Base-by-base conservation (phyloP, 2,888 invertebrate species). In the Euplagia quadripunctaria region DNA sequence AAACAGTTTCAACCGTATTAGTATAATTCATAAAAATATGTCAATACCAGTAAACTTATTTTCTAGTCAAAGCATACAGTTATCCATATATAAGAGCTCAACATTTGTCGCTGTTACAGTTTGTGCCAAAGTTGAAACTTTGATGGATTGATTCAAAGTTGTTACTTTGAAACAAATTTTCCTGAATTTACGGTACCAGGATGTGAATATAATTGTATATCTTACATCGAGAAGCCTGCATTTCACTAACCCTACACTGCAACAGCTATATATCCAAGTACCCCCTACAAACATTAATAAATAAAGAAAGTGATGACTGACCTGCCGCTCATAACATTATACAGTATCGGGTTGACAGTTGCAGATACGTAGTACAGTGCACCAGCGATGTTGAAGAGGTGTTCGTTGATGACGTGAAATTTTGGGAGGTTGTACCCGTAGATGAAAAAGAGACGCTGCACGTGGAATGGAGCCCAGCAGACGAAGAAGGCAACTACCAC, bases 391-490 rank as follows among this genome's bases (percentile, higher is more conserved):
- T 97, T 97, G 93, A 97, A 98, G 75, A 98, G 96, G 96, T 97
- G 97, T 83, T 98, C 97, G 88, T 98, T 98, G 87, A 98, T 96
- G 74, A 90, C 84, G 87, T 96, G 96, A 91, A 97, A 97, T 86
- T 97, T 96, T 0, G 96, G 94, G 81, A 96, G 95, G 14, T 96
- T 90, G 86, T 96, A 95, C 2, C 97, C 97, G 90, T 98, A 97
- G 79, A 98, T 96, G 90, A 97, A 98, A 90, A 98, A 97, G 61
- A 99, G 95, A 41, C 99, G 96, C 93, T 99, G 99, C 12, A 98
- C 96, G 94, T 99, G 99, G 94, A 99, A 99, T 9, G 99, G 99
- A 0, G 98, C 98, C 99, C 99, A 99, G 92, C 99, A 99, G 3
- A 99, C 95, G 95, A 99, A 99, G 96, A 99, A 99, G 51, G 98